Percentiles rank a stretch among this genome's conserved stretches.
Evolutionary conservation across 2,113 vertebrate genomes (phyloP).

Genomic region (Tringa solitaria): DNA sequence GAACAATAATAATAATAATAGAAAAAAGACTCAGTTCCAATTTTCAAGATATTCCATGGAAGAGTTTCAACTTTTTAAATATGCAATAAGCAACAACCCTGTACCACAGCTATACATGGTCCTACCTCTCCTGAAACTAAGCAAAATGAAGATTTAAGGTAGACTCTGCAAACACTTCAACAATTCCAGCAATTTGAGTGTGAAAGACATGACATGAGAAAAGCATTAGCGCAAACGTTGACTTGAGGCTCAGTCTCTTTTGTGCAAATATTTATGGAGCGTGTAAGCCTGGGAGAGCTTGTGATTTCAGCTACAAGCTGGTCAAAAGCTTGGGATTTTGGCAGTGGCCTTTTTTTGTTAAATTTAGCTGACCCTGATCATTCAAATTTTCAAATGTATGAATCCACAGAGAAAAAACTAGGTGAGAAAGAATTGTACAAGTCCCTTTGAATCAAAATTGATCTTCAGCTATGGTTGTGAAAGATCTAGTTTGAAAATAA

Average conservation of each 20-base stretch:
- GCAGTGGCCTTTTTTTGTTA: not conserved
- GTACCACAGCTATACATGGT: not conserved
- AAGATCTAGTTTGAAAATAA: constrained; percentile 8
- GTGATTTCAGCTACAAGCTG: not conserved
- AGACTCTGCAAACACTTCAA: not conserved
- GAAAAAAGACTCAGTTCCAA: not conserved
- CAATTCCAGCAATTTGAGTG: not conserved
- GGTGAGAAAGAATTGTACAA: not conserved
- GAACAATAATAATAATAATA: not conserved
- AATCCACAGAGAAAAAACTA: not conserved
- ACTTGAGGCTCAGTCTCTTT: not conserved
- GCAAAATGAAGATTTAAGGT: not conserved
- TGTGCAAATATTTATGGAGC: not conserved
- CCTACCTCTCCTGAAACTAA: not conserved
- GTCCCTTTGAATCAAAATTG: not conserved
- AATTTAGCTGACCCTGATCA: not conserved
- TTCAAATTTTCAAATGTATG: not conserved
- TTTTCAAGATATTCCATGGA: not conserved
- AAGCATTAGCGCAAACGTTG: not conserved
- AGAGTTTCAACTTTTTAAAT: not conserved
- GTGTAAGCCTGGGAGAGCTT: not conserved
- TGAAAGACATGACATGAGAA: not conserved
- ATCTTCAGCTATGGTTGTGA: not conserved
- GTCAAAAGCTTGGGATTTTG: not conserved
- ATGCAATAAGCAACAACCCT: not conserved